Base-by-base conservation (phyloP, 2,797 vertebrate species). In the Hyperoplus immaculatus region DNA sequence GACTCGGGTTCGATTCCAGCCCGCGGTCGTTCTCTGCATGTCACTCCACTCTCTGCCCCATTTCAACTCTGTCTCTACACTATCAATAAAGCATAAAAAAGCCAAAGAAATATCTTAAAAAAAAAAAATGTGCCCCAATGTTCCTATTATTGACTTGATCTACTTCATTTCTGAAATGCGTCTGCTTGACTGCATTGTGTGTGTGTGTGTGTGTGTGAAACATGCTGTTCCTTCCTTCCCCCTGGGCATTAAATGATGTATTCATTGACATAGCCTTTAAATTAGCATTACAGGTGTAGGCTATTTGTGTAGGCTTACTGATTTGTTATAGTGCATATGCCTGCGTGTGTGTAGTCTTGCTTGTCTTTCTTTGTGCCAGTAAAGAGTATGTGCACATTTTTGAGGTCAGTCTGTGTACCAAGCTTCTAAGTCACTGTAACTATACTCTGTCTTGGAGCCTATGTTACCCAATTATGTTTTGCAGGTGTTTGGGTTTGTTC, bases 401-500 rank as follows among this genome's bases (percentile, higher is more conserved):
- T 57, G n/a, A 69, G 67, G 39, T 72, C 64, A 75, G 66, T 67
- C 46, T 62, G 21, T 21, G 60, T 29, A 65, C 21, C 49, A 29
- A 78, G 59, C 69, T 54, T 80, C 69, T 29, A 46, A 51, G 38
- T 74, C 56, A 41, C 59, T 73, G 75, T 72, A 84, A 78, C 80
- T 78, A 41, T 77, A 80, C 69, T 63, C 81, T 13, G 4, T 53
- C 49, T 75, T 8, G 63, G 50, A 74, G 66, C 43, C 39, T 76
- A 69, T 58, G 75, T 88, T 87, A 84, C 83, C 29, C 46, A 85
- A 78, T 83, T 81, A 73, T 66, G 69, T 78, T 85, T 65, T 78
- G 82, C 80, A 86, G 49, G 74, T 85, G 77, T 68, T 60, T 69
- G 47, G 41, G 54, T 49, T 84, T 83, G 78, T 85, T 83, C 89